Base-by-base conservation (phyloP, 2,797 vertebrate genomes). In the Pelochelys cantorii region DNA sequence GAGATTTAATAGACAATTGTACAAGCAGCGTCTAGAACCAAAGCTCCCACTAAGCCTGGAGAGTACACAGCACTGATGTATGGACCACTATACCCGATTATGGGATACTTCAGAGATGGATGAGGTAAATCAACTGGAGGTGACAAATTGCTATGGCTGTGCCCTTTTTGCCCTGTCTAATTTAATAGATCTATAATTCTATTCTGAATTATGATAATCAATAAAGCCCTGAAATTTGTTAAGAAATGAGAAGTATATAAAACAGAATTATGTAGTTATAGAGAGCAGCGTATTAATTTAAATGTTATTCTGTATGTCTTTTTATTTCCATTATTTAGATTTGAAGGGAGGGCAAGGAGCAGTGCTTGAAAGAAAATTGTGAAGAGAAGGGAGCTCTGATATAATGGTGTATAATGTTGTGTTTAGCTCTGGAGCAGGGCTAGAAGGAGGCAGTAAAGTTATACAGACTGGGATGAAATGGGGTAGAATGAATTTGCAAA, bases 21-120 rank as follows among this genome's bases (percentile, higher is more conserved):
- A 60, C 81, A 90, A 68, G 59, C 31, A 92, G 87, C 27, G 5
- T 6, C 91, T 80, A 88, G 95, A 93, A 56, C 75, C 82, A 89
- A 53, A 83, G 57, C 53, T 29, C 57, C 89, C 75, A 59, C 31
- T 17, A 83, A 93, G 81, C 29, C 12, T 25, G 48, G 89, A 95
- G 52, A 78, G 79, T 48, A 25, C 83, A 78, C 93, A 90, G 85
- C 88, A 71, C 79, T 97, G 82, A 86, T 87, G 86, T 93, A 87
- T 82, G 92, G 87, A 89, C 22, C 84, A 89, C 60, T 93, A 53
- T 7, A 48, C 92, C 34, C 91, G 71, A 31, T 80, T 95, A 75
- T 89, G 90, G 85, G 83, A 81, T 84, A 86, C 86, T 93, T 93
- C 95, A 89, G 91, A 96, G 91, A 92, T 91, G 48, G 91, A 95